These are phyloP conservation scores for Sylvia borin DNA, from an alignment of 2,797 vertebrate genomes.

Conservation along the genomic window DNA sequence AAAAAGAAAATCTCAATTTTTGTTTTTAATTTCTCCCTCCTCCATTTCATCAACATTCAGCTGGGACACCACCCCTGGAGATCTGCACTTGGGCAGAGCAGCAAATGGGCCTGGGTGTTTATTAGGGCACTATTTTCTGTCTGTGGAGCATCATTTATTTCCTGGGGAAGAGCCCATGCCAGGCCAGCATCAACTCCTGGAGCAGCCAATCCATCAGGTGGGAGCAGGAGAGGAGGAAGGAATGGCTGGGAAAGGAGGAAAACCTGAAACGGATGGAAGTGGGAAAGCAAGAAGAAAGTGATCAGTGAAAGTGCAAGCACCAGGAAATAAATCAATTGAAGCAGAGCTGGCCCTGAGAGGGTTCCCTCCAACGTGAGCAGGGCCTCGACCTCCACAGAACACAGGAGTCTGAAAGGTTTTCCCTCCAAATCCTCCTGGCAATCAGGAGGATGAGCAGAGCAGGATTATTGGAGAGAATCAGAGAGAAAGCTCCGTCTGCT, in stretches of 20 bases:
- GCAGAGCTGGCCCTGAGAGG: constrained; percentile 10
- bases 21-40: neutral
- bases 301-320: constrained; percentile 75
- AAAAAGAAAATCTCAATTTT: neutral
- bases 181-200: constrained; percentile 71
- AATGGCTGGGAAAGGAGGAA: constrained; percentile 57
- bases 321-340: constrained; percentile 67
- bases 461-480: neutral
- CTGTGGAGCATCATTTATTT: constrained; percentile 73
- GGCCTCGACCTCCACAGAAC: neutral
- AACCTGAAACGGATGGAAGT: constrained; percentile 73
- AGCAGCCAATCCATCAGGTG: constrained; percentile 74
- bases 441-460: neutral
- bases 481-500: neutral
- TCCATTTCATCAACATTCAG: neutral
- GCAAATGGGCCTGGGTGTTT: constrained; percentile 56
- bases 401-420: neutral
- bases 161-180: constrained; percentile 61
- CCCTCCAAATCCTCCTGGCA: neutral
- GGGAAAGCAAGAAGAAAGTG: constrained; percentile 74
- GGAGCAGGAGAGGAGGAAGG: constrained; percentile 64
- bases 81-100: constrained; percentile 7
- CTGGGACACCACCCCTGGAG: neutral
- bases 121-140: constrained; percentile 69
- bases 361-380: constrained; percentile 9